These are phyloP conservation scores for Polyploca ridens DNA, from an alignment of 2,888 invertebrate genomes.

Conservation along the genomic window DNA sequence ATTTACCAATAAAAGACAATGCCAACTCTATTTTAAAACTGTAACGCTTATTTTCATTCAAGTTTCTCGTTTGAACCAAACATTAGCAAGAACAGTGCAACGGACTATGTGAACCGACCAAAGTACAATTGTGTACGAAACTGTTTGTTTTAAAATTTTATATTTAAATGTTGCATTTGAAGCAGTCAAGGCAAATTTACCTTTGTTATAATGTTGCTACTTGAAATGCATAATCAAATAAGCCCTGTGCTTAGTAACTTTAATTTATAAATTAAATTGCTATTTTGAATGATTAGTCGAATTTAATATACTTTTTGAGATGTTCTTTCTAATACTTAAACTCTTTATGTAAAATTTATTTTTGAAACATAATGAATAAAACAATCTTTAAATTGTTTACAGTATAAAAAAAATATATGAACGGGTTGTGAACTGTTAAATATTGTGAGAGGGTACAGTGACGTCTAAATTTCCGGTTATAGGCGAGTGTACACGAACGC, in stretches of 20 bases:
- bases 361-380: too few relatives aligned
- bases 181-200: not conserved
- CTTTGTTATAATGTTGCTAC: not conserved
- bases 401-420: not conserved
- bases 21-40: not conserved
- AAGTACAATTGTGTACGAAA: conserved; percentile 41
- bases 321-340: too few relatives aligned
- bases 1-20: not conserved
- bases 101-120: conserved; percentile 35
- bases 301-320: too few relatives aligned
- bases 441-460: not conserved
- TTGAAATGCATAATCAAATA: not conserved
- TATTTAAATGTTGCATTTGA: not conserved
- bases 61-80: conserved; percentile 31
- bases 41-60: conserved; percentile 24
- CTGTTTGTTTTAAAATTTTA: conserved; percentile 14
- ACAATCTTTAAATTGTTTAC: too few relatives aligned
- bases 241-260: too few relatives aligned
- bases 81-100: conserved; percentile 36
- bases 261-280: too few relatives aligned
- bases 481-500: conserved; percentile 11
- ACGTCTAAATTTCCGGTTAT: not conserved
- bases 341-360: too few relatives aligned
- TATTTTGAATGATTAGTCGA: too few relatives aligned
- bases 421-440: not conserved